Evolutionary conservation across 2,113 vertebrate species (phyloP), one percentile per base, ranked within the genome.

Genomic region (Brachypodius melanocephalos): DNA sequence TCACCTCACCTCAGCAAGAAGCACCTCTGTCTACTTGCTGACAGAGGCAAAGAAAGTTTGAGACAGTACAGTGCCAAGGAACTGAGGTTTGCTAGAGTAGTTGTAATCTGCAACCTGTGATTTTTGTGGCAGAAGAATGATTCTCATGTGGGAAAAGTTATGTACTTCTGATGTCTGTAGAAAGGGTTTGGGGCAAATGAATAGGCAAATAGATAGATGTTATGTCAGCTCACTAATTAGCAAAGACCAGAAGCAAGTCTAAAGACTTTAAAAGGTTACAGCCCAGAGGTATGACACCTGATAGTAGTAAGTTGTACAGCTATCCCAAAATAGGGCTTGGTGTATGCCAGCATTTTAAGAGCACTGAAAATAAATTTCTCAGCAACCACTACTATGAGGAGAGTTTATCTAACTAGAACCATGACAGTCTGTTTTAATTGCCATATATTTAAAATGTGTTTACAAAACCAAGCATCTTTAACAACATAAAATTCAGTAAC

Each of bases 21-120:
- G 10, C 1, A 1, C 5, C 42, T 43, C 9, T 61, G 2, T 22
- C 18, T 55, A 0, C 6, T 46, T 34, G 3, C 18, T 85, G 19
- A 12, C 1, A 25, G 24, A 28, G 31, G 6, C 8, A 46, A 51
- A 62, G 9, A 22, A 10, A 26, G 1, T 8, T 49, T 2, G 28
- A 28, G 8, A 15, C 8, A 18, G 10, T 2, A 25, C 1, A 6
- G 9, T 8, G 4, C 14, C 3, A 36, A 71, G 14, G 31, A 68
- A n/a, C 1, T 62, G 34, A 81, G 31, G 20, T 40, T 72, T 91
- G 11, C 5, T n/a, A 5, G 6, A 15, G 16, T 28, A 26, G 31
- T 25, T 71, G 3, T 6, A 36, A 6, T 9, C 24, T 57, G 17
- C 6, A 75, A 48, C 4, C 31, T 3, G 6, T 46, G 38, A 24